These are phyloP conservation scores for Apogon talboti DNA, from an alignment of 2,797 vertebrate species.

Conservation along the genomic window DNA sequence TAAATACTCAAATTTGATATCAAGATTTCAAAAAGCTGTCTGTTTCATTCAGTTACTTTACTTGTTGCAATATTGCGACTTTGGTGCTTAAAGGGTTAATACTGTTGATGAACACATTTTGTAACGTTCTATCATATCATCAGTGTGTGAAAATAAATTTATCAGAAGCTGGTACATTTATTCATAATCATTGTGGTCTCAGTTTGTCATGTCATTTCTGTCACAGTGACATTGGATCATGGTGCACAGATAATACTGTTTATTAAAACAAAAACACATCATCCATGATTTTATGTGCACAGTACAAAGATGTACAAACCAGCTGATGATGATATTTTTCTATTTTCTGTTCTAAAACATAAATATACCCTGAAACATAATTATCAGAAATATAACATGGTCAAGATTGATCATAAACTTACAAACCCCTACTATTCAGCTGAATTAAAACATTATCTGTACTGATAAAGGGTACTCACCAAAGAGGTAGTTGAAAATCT, in stretches of 20 bases:
- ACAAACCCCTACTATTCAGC: neutral
- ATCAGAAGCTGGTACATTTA: neutral
- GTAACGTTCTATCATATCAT: too few relatives aligned
- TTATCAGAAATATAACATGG: neutral
- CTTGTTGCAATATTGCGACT: too few relatives aligned
- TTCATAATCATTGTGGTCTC: neutral
- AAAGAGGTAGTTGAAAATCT: constrained; percentile 87
- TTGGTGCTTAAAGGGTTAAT: too few relatives aligned
- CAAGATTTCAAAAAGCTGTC: too few relatives aligned
- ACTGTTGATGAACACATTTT: neutral
- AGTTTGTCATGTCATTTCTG: neutral
- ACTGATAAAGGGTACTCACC: constrained; percentile 80
- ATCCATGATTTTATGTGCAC: too few relatives aligned
- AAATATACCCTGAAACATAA: neutral
- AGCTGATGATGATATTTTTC: too few relatives aligned
- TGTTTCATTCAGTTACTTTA: too few relatives aligned
- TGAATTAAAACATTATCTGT: neutral
- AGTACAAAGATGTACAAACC: too few relatives aligned
- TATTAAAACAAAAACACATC: too few relatives aligned
- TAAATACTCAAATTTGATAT: too few relatives aligned
- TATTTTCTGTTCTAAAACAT: too few relatives aligned
- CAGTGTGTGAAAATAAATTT: neutral
- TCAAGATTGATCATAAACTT: neutral
- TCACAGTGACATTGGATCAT: neutral
- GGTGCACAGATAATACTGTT: neutral